Conservation (phyloP, 2,888 invertebrate species). For the Drosophila meridionalis region DNA sequence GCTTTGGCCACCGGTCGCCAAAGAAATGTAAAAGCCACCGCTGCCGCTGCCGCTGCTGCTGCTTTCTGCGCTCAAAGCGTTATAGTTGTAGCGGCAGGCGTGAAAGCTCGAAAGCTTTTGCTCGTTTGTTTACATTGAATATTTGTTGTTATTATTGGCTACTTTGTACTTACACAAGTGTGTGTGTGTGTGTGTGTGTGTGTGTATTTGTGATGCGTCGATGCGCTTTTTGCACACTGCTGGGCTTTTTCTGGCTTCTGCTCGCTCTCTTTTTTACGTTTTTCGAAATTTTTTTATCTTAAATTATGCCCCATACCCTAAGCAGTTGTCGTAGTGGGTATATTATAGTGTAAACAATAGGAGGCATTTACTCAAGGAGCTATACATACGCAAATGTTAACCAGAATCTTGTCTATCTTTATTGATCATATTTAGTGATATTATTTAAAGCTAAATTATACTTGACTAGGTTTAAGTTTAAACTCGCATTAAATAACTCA, state of each 20-base stretch:
- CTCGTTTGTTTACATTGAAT: conserved; percentile 38
- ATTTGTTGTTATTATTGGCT: conserved; percentile 18
- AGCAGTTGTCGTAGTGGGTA: background rate
- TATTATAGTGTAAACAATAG: background rate
- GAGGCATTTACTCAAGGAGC: too few species aligned
- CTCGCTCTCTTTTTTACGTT: conserved; percentile 24
- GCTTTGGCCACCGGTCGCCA: conserved; percentile 58
- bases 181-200: conserved; percentile 22
- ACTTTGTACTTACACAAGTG: conserved; percentile 2
- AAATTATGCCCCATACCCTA: conserved; percentile 1
- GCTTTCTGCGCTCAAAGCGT: conserved; percentile 34
- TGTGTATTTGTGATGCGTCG: conserved; percentile 36
- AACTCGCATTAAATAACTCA: too few species aligned
- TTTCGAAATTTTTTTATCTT: conserved; percentile 9
- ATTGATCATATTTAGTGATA: too few species aligned
- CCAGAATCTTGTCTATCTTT: too few species aligned
- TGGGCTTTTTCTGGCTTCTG: conserved; percentile 44
- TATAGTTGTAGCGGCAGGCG: conserved; percentile 25
- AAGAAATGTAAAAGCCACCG: conserved; percentile 70
- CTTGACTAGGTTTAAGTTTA: too few species aligned
- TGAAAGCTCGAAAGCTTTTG: conserved; percentile 63
- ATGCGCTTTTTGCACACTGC: conserved; percentile 71
- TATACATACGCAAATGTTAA: too few species aligned
- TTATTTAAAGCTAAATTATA: background rate
- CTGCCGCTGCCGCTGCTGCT: background rate